A percentile compares a stretch with the other conserved stretches of the same genome.
phyloP scores from a whole-genome alignment of 1,140 invertebrate species.

The Euborellia annulipes region DNA sequence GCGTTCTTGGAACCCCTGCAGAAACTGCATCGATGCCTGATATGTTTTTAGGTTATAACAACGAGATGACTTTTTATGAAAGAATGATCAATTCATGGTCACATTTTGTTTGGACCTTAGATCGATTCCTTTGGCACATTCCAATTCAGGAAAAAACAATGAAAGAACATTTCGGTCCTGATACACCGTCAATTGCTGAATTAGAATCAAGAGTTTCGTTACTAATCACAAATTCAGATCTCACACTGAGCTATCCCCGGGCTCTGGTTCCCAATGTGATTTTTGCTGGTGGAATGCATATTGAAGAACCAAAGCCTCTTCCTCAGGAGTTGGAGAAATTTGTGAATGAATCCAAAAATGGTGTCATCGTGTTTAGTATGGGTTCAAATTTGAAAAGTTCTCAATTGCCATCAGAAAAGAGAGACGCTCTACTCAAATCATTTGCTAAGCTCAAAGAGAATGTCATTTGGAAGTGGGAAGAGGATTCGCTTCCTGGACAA shows the following conservation, averaged over 20 bases:
- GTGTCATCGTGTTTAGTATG: conserved; percentile 30
- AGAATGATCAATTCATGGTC: background rate
- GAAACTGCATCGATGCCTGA: conserved; percentile 8
- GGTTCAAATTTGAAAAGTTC: conserved; percentile 27
- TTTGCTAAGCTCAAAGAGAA: conserved; percentile 39
- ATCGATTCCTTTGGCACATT: background rate
- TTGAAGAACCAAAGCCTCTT: conserved; percentile 16
- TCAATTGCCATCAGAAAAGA: conserved; percentile 20
- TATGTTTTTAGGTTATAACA: background rate
- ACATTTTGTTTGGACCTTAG: background rate
- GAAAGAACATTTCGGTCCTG: background rate
- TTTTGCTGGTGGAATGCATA: conserved; percentile 22
- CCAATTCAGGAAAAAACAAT: conserved; percentile 1
- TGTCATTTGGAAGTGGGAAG: conserved; percentile 45
- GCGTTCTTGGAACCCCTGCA: conserved; percentile 2
- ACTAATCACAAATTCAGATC: conserved; percentile 15
- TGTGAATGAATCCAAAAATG: conserved; percentile 19
- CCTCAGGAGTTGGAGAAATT: conserved; percentile 21
- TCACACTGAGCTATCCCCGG: conserved; percentile 9
- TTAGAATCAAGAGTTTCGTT: conserved; percentile 10
- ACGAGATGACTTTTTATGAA: conserved; percentile 7
- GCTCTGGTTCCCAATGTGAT: conserved; percentile 20
- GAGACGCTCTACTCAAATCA: conserved; percentile 30
- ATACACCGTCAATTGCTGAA: conserved; percentile 10
- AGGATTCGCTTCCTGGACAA: conserved; percentile 26